phyloP scores from a whole-genome alignment of 1,140 invertebrate genomes.

The Macrocentrus cingulum region DNA sequence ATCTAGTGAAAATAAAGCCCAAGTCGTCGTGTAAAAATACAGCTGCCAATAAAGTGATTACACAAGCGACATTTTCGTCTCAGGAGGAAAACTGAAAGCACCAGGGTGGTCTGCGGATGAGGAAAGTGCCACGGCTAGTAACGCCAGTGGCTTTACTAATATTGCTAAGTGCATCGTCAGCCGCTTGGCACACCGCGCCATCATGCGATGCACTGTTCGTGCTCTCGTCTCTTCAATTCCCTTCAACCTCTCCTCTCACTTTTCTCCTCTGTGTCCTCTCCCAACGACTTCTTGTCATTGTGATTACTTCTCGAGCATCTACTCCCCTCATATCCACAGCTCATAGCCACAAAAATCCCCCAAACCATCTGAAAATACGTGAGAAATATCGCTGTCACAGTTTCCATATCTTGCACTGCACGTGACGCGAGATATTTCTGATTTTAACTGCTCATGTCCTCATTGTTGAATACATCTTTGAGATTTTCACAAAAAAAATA shows the following conservation, averaged over 20 bases:
- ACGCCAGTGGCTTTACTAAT: conserved; percentile 42
- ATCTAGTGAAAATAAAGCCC: not conserved
- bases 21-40: not conserved
- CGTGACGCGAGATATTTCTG: not conserved
- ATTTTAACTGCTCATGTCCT: no score
- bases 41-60: conserved; percentile 7
- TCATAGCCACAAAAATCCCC: not conserved
- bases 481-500: no score
- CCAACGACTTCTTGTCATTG: conserved; percentile 20
- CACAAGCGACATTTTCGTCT: not conserved
- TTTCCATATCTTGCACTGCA: not conserved
- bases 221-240: conserved; percentile 32
- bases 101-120: not conserved
- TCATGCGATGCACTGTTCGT: conserved; percentile 34
- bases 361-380: not conserved
- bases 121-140: conserved; percentile 10
- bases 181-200: conserved; percentile 39
- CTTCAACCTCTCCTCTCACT: conserved; percentile 15
- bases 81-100: not conserved
- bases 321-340: conserved; percentile 16
- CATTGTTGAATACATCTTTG: no score
- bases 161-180: conserved; percentile 52
- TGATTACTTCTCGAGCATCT: conserved; percentile 24
- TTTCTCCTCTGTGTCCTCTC: conserved; percentile 18
- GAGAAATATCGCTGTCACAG: not conserved